phyloP scores from a whole-genome alignment of 2,888 invertebrate genomes.

The Sarcophaga subvicina region DNA sequence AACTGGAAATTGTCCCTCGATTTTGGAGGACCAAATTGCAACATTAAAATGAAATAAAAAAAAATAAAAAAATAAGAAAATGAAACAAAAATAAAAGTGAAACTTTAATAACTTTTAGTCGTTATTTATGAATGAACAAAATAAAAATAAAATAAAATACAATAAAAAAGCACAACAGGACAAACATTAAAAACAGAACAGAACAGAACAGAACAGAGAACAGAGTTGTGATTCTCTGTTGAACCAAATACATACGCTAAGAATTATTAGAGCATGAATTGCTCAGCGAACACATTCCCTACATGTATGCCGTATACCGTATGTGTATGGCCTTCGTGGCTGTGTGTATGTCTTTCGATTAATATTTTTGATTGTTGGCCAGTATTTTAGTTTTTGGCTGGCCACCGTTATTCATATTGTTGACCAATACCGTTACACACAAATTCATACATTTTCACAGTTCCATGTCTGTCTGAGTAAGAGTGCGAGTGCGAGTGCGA shows the following conservation, averaged over 20 bases:
- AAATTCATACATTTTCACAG: not conserved
- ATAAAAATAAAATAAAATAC: not conserved
- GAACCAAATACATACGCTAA: constrained; percentile 8
- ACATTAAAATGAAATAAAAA: not conserved
- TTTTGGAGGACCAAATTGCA: not conserved
- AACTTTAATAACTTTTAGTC: constrained; percentile 42
- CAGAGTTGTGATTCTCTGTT: no score
- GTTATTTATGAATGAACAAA: constrained; percentile 33
- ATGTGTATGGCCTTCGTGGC: no score
- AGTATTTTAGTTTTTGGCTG: not conserved
- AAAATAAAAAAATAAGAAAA: constrained; percentile 6
- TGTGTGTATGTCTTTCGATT: not conserved
- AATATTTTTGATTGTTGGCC: not conserved
- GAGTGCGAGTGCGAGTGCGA: not conserved
- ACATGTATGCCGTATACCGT: no score
- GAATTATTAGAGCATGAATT: constrained; percentile 37
- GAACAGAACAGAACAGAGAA: not conserved
- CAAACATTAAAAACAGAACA: not conserved
- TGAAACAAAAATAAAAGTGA: not conserved
- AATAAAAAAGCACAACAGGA: not conserved
- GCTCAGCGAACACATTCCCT: no score
- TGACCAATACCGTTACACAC: not conserved
- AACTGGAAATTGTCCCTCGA: not conserved
- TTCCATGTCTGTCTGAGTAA: not conserved
- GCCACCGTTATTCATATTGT: not conserved